A percentile compares a stretch with the other conserved stretches of the same genome.
These are phyloP conservation scores for Nymphicus hollandicus DNA, from an alignment of 2,113 vertebrate species.

Conservation along the genomic window DNA sequence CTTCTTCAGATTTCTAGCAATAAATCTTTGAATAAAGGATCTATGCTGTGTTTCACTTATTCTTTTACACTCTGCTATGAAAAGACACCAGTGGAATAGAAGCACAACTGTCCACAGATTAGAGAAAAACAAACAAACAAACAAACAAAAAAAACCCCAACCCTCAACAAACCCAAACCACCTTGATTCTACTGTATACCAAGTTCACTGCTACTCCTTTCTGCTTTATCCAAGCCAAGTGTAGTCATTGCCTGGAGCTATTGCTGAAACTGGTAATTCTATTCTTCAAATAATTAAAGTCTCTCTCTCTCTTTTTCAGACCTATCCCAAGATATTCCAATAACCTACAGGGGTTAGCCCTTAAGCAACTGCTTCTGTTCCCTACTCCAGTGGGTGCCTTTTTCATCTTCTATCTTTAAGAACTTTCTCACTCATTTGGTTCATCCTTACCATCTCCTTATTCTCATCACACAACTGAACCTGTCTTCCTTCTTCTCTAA, in stretches of 20 bases:
- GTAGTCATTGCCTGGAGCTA: background rate
- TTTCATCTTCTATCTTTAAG: background rate
- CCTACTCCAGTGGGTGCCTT: background rate
- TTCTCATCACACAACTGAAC: background rate
- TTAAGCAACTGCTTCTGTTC: background rate
- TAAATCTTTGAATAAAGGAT: background rate
- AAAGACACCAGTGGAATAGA: background rate
- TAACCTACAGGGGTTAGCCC: background rate
- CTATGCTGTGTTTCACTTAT: background rate
- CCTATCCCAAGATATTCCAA: background rate
- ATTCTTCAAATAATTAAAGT: background rate
- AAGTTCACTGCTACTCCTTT: background rate
- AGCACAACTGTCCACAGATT: background rate
- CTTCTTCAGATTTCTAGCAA: background rate
- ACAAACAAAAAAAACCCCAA: background rate
- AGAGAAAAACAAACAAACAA: background rate
- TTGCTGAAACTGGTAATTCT: background rate
- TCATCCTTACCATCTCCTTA: background rate
- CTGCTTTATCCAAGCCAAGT: background rate
- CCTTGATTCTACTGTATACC: background rate
- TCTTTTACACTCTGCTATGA: background rate
- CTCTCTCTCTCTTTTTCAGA: background rate
- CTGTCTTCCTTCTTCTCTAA: background rate
- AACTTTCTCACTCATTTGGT: background rate
- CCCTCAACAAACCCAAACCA: background rate